A percentile compares a stretch with the other conserved stretches of the same genome.
These are phyloP conservation scores for Selenia dentaria DNA, from an alignment of 2,888 invertebrate genomes.

Conservation along the genomic window DNA sequence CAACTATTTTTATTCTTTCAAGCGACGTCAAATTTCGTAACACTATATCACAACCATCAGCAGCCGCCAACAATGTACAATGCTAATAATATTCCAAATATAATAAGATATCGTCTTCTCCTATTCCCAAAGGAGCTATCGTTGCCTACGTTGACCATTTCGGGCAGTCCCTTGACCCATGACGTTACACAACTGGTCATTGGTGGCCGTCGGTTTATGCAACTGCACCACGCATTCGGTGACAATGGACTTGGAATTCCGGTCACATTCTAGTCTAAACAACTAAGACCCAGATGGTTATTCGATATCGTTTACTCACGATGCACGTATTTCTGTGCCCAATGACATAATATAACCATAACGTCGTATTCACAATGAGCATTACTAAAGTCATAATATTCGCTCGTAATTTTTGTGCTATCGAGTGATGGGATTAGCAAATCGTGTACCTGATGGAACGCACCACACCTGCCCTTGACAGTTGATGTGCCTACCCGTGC, in stretches of 20 bases:
- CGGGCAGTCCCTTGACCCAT: constrained; percentile 58
- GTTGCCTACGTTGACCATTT: constrained; percentile 46
- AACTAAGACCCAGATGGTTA: constrained; percentile 42
- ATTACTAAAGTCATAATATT: too few relatives aligned
- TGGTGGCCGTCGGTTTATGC: constrained; percentile 50
- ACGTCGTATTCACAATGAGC: neutral
- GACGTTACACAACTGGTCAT: constrained; percentile 59
- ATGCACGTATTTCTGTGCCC: constrained; percentile 11
- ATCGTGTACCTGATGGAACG: too few relatives aligned
- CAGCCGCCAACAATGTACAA: constrained; percentile 7
- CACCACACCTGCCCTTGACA: too few relatives aligned
- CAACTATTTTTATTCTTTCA: too few relatives aligned
- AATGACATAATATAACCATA: constrained; percentile 1
- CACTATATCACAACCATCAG: neutral
- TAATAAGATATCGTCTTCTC: constrained; percentile 18
- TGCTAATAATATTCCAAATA: constrained; percentile 14
- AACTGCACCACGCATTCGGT: constrained; percentile 59
- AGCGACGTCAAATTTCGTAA: constrained; percentile 14
- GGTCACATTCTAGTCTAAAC: constrained; percentile 49
- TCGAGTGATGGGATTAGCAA: too few relatives aligned
- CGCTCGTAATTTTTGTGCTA: too few relatives aligned
- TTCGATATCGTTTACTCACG: constrained; percentile 44
- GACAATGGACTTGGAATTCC: constrained; percentile 76
- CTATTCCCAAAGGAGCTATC: constrained; percentile 52
- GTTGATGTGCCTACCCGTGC: too few relatives aligned